A percentile compares a stretch with the other conserved stretches of the same genome.
Conservation (phyloP, 2,113 vertebrate species). For the Lepus europaeus region DNA sequence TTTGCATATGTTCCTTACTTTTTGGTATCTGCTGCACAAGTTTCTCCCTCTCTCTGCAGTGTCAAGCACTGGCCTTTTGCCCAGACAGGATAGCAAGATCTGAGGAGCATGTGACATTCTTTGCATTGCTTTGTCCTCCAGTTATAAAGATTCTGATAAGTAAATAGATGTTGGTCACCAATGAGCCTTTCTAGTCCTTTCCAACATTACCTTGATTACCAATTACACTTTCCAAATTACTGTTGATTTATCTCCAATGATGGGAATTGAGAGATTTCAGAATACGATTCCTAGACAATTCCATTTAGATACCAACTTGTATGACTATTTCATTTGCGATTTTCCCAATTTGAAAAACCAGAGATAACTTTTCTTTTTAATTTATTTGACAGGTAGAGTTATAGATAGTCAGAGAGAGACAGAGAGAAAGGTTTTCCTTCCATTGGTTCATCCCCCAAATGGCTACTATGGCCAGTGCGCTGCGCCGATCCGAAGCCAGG, state of each 20-base stretch:
- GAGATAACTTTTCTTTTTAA: background rate
- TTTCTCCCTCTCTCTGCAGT: background rate
- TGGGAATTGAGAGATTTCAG: background rate
- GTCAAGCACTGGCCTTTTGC: conserved; percentile 62
- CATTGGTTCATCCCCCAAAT: too few relatives aligned
- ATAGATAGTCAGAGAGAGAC: too few relatives aligned
- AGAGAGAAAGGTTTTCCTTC: too few relatives aligned
- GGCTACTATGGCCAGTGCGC: too few relatives aligned
- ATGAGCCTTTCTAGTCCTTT: conserved; percentile 34
- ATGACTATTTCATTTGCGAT: background rate
- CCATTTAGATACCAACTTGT: conserved; percentile 35
- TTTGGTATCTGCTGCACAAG: conserved; percentile 37
- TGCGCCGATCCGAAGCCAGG: too few relatives aligned
- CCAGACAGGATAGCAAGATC: conserved; percentile 67
- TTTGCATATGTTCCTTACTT: conserved; percentile 17
- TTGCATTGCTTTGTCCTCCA: conserved; percentile 56
- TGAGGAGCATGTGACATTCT: conserved; percentile 59
- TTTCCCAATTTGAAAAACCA: conserved; percentile 1
- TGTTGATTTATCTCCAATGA: conserved; percentile 24
- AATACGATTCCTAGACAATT: background rate
- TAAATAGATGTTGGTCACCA: background rate
- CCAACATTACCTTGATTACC: conserved; percentile 4
- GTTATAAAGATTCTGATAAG: conserved; percentile 56
- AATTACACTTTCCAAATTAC: conserved; percentile 54
- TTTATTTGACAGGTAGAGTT: too few relatives aligned